Percentiles rank a stretch among this genome's conserved stretches.
Evolutionary conservation across 2,888 invertebrate species (phyloP).

Genomic region (Drosophila gaucha): DNA sequence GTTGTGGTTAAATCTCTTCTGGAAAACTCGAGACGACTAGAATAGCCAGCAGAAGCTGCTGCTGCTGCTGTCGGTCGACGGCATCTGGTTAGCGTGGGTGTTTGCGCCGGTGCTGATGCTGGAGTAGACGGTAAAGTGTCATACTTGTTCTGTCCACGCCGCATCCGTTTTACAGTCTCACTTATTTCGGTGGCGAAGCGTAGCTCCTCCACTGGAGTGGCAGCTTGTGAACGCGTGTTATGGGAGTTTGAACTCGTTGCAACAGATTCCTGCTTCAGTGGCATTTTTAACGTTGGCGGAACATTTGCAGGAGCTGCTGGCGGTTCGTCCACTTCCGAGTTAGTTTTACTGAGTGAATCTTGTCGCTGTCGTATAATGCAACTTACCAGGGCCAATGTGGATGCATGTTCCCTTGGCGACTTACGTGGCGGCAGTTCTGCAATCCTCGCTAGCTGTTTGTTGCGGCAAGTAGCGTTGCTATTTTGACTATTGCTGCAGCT

Average conservation of each 20-base stretch:
- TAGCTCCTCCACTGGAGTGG: slow-evolving; percentile 80
- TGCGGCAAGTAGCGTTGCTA: slow-evolving; percentile 66
- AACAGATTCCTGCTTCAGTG: slow-evolving; percentile 30
- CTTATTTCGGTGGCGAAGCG: slow-evolving; percentile 84
- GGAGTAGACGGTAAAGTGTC: slow-evolving; percentile 73
- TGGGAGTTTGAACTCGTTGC: slow-evolving; percentile 38
- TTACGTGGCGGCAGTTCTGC: slow-evolving; percentile 88
- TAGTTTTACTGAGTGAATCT: slow-evolving; percentile 81
- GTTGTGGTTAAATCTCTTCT: slow-evolving; percentile 1
- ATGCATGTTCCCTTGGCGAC: slow-evolving; percentile 94
- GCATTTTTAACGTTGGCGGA: slow-evolving; percentile 20
- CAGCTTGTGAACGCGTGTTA: slow-evolving; percentile 75
- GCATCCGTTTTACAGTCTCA: slow-evolving; percentile 83
- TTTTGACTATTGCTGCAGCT: slow-evolving; percentile 72
- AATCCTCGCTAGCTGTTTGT: slow-evolving; percentile 78
- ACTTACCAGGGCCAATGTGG: slow-evolving; percentile 92
- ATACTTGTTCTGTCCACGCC: slow-evolving; percentile 83
- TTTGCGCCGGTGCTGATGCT: slow-evolving; percentile 13
- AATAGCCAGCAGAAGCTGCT: slow-evolving; percentile 31
- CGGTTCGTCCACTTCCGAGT: slow-evolving; percentile 80
- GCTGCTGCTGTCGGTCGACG: slow-evolving; percentile 50
- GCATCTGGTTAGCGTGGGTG: slow-evolving; percentile 37
- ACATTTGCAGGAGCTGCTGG: slow-evolving; percentile 30
- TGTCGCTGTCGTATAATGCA: slow-evolving; percentile 86
- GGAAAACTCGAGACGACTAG: slow-evolving; percentile 43